Conservation (phyloP, 1,140 invertebrate species). For the Ectropis grisescens region DNA sequence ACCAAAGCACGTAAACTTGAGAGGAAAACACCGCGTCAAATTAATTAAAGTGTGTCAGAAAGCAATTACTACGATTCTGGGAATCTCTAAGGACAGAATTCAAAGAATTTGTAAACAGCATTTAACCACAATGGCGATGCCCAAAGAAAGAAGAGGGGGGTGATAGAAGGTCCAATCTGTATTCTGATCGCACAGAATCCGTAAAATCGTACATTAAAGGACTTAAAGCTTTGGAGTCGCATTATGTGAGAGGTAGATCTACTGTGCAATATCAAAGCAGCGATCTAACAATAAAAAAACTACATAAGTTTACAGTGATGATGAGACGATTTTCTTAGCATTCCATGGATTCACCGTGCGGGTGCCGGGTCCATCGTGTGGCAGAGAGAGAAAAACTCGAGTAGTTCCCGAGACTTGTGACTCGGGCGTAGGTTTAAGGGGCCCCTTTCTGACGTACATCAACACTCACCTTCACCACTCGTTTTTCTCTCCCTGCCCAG, state of each 20-base stretch:
- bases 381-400: too few species aligned
- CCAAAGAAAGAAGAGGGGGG: neutral
- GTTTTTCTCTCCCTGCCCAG: too few species aligned
- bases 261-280: slow-evolving; percentile 11
- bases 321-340: too few species aligned
- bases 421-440: too few species aligned
- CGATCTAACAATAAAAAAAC: slow-evolving; percentile 6
- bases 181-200: slow-evolving; percentile 8
- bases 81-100: neutral
- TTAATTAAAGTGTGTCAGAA: too few species aligned
- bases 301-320: slow-evolving; percentile 9
- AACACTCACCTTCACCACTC: too few species aligned
- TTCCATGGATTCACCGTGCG: too few species aligned
- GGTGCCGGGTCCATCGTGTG: too few species aligned
- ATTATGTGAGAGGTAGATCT: slow-evolving; percentile 8
- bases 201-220: slow-evolving; percentile 8
- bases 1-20: slow-evolving; percentile 4
- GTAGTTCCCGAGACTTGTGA: too few species aligned
- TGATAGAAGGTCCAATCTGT: slow-evolving; percentile 1
- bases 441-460: too few species aligned
- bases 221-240: slow-evolving; percentile 8
- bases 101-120: neutral
- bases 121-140: neutral
- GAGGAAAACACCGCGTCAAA: too few species aligned
- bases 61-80: neutral